Evolutionary conservation across 1,140 invertebrate species (phyloP), one percentile per base, ranked within the genome.

Genomic region (Diorhabda carinulata): DNA sequence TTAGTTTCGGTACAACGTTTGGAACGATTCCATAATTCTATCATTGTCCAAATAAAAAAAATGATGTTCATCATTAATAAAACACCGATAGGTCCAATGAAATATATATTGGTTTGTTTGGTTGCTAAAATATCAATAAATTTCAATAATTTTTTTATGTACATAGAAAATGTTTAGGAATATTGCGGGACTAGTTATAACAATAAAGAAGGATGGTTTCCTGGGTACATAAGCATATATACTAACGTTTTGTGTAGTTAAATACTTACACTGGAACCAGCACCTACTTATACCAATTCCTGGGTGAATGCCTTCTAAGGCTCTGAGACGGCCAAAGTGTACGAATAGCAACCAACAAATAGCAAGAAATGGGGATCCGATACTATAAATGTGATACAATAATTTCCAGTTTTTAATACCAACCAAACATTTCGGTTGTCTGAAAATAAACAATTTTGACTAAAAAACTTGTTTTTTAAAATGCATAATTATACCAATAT

Each of bases 51-150:
- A 0, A 85, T 70, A 64, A 89, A 89, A 47, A 89, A 85, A 0
- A 84, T 44, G 0, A 88, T 73, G 70, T 90, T 91, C 3, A 83
- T 63, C 0, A 80, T 68, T 4, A 90, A 76, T 5, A 90, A 75
- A 9, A 86, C 61, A 0, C 83, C 78, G 1, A 90, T 83, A 0
- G 89, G 89, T 3, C 86, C 87, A 73, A 89, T 90, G 76, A 90
- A 89, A 74, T 86, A 90, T 2, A 80, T 81, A 86, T 87, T 89
- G 0, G 82, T 84, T 72, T 85, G 83, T 2, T 75, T 72, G 4
- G 77, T 70, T 3, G 84, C 87, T 88, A 72, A 66, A 84, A 83
- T 61, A 66, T 7, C 9, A 43, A 57, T 57, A 3, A 40, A 25
- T 5, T 6, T 9, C 4, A n/a, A 7, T 60, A 25, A 42, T 25